Conservation (phyloP, 2,797 vertebrate species). For the Perodicticus potto region DNA sequence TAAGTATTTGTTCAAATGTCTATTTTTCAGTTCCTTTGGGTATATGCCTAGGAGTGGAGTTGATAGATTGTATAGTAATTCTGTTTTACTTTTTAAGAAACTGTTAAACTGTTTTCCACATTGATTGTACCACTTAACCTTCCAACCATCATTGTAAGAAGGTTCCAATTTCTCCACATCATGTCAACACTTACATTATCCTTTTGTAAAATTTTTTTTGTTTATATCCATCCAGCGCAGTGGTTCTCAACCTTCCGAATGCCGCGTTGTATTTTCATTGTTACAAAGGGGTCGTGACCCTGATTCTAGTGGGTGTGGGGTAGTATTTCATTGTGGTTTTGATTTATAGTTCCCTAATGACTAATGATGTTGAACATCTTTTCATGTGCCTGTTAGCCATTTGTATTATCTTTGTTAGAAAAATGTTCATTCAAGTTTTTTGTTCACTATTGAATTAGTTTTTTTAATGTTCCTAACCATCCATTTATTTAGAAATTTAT, state of each 20-base stretch:
- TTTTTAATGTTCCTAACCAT: not conserved
- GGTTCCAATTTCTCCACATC: not conserved
- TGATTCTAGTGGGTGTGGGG: not conserved
- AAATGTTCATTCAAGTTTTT: not conserved
- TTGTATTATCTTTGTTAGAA: not conserved
- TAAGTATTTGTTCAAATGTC: not conserved
- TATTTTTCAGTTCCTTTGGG: constrained; percentile 15
- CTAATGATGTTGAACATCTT: constrained; percentile 2
- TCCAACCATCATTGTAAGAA: not conserved
- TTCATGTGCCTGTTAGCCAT: not conserved
- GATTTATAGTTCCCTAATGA: not conserved
- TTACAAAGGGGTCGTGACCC: too few species aligned
- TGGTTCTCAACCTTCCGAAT: too few species aligned
- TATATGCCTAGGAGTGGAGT: not conserved
- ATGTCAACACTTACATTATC: not conserved
- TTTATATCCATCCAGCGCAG: too few species aligned
- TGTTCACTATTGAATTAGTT: not conserved
- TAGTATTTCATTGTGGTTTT: constrained; percentile 19
- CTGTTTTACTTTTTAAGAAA: not conserved
- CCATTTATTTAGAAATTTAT: too few species aligned
- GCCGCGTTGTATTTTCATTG: too few species aligned
- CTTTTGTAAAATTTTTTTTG: not conserved
- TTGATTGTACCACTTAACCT: not conserved
- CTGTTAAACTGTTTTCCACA: not conserved
- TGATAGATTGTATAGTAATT: not conserved